Percentiles rank a stretch among this genome's conserved stretches.
Evolutionary conservation across 2,888 invertebrate species (phyloP).

Genomic region (Elysia crispata): DNA sequence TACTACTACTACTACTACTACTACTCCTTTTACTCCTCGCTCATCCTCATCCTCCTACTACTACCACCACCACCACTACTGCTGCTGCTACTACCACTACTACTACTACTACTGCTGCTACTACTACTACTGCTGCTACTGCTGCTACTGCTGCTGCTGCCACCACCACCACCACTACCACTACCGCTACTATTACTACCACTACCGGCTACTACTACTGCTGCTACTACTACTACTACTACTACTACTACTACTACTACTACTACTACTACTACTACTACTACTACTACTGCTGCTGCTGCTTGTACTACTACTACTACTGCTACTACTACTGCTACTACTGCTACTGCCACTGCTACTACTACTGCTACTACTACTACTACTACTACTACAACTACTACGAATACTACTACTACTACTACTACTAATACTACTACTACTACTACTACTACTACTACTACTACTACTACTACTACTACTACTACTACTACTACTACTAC

Average conservation of each 20-base stretch:
- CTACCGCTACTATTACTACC: conserved; percentile 18
- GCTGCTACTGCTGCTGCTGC: neutral
- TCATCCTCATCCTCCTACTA: no score
- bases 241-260: conserved; percentile 18
- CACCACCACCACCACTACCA: conserved; percentile 12
- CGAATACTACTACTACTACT: no score
- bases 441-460: conserved; percentile 3
- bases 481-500: conserved; percentile 3
- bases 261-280: conserved; percentile 9
- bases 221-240: conserved; percentile 21
- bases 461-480: conserved; percentile 4
- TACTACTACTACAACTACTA: neutral
- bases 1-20: no score
- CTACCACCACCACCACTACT: no score
- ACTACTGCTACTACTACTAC: neutral
- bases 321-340: conserved; percentile 1
- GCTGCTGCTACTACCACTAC: neutral
- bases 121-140: neutral
- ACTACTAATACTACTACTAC: no score
- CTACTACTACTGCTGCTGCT: no score
- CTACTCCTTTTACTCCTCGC: no score
- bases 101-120: neutral
- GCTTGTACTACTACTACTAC: no score
- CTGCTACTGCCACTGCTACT: neutral
- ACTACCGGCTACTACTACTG: no score